A percentile compares a stretch with the other conserved stretches of the same genome.
Conservation (phyloP, 2,888 invertebrate species). For the Gastrophysa polygoni region DNA sequence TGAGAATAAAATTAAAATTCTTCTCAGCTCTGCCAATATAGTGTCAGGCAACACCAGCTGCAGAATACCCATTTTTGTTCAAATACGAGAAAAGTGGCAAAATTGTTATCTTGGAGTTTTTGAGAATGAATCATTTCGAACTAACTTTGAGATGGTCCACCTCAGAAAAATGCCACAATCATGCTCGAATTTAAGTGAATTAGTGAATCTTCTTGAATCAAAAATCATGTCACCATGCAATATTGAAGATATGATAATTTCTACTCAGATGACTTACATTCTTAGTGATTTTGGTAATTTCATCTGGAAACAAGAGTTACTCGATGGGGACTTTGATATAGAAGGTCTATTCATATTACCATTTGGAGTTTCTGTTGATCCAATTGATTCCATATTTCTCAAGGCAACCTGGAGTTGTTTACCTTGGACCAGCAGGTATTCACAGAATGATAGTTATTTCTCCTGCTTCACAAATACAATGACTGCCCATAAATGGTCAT, state of each 20-base stretch:
- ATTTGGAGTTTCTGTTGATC: conserved; percentile 84
- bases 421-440: conserved; percentile 81
- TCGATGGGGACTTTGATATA: conserved; percentile 63
- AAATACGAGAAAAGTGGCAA: conserved; percentile 82
- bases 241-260: conserved; percentile 71
- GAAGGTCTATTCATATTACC: conserved; percentile 69
- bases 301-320: conserved; percentile 69
- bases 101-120: conserved; percentile 81
- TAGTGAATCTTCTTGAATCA: conserved; percentile 87
- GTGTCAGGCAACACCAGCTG: conserved; percentile 82
- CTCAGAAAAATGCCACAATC: conserved; percentile 79
- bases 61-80: conserved; percentile 85
- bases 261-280: conserved; percentile 76
- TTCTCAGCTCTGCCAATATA: conserved; percentile 81
- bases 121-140: conserved; percentile 73
- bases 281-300: conserved; percentile 61
- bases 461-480: conserved; percentile 88
- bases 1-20: conserved; percentile 76
- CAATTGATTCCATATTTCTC: conserved; percentile 76
- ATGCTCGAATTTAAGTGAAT: conserved; percentile 81
- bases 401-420: conserved; percentile 88
- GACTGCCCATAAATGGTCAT: conserved; percentile 80
- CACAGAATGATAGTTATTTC: conserved; percentile 85
- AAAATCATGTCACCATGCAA: conserved; percentile 73
- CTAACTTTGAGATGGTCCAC: conserved; percentile 90